These are phyloP conservation scores for Bubo scandiacus DNA, from an alignment of 2,113 vertebrate genomes.

Conservation along the genomic window DNA sequence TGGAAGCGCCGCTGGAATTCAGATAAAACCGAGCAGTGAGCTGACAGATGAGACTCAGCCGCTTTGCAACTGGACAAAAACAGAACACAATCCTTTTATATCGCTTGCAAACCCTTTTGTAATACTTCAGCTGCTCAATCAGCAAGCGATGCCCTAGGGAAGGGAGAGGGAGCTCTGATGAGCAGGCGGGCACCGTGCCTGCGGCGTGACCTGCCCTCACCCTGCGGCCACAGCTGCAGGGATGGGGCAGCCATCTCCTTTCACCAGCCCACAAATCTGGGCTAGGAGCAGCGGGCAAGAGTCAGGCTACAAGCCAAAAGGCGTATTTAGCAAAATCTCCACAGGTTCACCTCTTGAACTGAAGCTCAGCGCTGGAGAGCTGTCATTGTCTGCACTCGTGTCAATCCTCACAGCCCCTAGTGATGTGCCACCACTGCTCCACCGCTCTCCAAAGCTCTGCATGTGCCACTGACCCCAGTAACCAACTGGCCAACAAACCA, in stretches of 20 bases:
- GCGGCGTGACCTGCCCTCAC: not conserved
- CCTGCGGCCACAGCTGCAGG: not conserved
- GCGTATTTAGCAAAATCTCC: not conserved
- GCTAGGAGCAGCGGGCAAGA: not conserved
- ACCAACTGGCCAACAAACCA: not conserved
- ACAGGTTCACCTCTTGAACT: not conserved
- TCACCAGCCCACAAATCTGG: not conserved
- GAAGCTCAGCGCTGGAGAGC: not conserved
- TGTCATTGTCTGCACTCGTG: fast-evolving
- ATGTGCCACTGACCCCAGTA: not conserved
- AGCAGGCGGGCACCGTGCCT: fast-evolving
- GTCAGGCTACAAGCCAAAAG: not conserved
- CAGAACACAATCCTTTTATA: not conserved
- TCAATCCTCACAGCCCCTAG: not conserved
- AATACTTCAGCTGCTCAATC: not conserved
- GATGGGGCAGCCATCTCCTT: not conserved
- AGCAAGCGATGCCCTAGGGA: not conserved
- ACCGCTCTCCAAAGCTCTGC: fast-evolving
- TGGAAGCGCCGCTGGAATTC: not conserved
- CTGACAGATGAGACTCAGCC: not conserved
- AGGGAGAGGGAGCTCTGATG: not conserved
- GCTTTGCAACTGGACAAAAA: not conserved
- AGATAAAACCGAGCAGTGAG: not conserved
- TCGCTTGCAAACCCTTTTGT: not conserved
- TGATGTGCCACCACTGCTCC: not conserved